Base-by-base conservation (phyloP, 2,113 vertebrate genomes). In the Charadrius vociferus region DNA sequence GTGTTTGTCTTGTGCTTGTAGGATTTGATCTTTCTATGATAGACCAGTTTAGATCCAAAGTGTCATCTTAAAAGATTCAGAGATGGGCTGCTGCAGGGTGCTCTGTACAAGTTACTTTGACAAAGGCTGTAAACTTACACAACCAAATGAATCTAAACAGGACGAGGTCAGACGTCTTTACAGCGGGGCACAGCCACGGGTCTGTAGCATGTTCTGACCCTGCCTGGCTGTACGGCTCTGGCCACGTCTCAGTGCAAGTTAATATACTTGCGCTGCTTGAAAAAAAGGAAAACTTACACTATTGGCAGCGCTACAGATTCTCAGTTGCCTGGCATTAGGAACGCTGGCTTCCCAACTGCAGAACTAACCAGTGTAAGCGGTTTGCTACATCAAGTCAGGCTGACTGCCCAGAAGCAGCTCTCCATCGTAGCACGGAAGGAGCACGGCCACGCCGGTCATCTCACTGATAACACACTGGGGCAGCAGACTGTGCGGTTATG, bases 391-490 rank as follows among this genome's bases (percentile, higher is more conserved):
- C 5, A 26, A 34, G 17, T 37, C 7, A 18, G 24, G 7, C 70
- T 45, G n/a, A 24, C 18, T 30, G 75, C 67, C 49, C 45, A 36
- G 52, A 11, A 37, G 45, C 43, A 32, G 49, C 2, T 23, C 6
- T 1, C 81, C 36, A 8, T 7, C 0, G 0, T 2, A 34, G 56
- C 18, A 7, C 0, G 5, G 39, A 27, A 49, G 37, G 6, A 62
- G 30, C 32, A 43, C 52, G 21, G 34, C 5, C 43, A 43, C 43
- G 3, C 14, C 8, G 17, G 11, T 47, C 9, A 7, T 29, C 11
- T 12, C 77, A 37, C 65, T 9, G 11, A 8, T 4, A 5, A 7
- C 63, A 23, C 10, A 1, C 67, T 13, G n/a, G 13, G 53, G 53
- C 2, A 32, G 34, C 41, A 34, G 21, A 24, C 47, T 7, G 9